Evolutionary conservation across 2,888 invertebrate species (phyloP), one percentile per base, ranked within the genome.

Genomic region (Trachelus troglodyta): DNA sequence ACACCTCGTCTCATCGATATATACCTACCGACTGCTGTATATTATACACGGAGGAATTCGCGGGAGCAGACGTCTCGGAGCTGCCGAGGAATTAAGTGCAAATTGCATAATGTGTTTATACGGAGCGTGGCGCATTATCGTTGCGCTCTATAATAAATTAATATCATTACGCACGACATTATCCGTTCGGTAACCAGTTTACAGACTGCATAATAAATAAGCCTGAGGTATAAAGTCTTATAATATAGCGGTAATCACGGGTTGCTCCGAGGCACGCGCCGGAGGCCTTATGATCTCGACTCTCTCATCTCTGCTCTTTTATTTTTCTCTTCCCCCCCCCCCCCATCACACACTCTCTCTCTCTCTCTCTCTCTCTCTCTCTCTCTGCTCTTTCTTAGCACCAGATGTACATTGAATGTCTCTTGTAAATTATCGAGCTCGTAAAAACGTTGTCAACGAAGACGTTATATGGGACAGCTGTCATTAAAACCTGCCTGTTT

Each of bases 21-120:
- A 6, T 56, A 40, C n/a, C n/a, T 23, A 40, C 40, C 40, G 40
- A 1, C 40, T 40, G 6, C 23, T 40, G 9, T 40, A 40, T 9
- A 23, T 23, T 23, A 23, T 56, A 23, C 23, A 9, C 56, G 23
- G 2, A 23, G 56, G 23, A 56, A 56, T 56, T 56, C 56, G 56
- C 56, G 9, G 23, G 56, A 56, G 56, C 23, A 56, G 56, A 56
- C 56, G 23, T 56, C 56, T 71, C 30, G 71, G 71, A 33, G 31
- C 71, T 34, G 71, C 71, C 11, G 71, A 71, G 12, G 73, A 23
- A n/a, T 23, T 31, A 35, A 40, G 33, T 74, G 77, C 79, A 80
- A 82, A 78, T 84, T 82, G 79, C 82, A 77, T 84, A 83, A 83
- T 80, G 68, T 77, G 79, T 80, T 85, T 78, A 79, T 76, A 75